Percentiles rank a stretch among this genome's conserved stretches.
Evolutionary conservation across 2,888 invertebrate genomes (phyloP).

Genomic region (Argyresthia goedartella): DNA sequence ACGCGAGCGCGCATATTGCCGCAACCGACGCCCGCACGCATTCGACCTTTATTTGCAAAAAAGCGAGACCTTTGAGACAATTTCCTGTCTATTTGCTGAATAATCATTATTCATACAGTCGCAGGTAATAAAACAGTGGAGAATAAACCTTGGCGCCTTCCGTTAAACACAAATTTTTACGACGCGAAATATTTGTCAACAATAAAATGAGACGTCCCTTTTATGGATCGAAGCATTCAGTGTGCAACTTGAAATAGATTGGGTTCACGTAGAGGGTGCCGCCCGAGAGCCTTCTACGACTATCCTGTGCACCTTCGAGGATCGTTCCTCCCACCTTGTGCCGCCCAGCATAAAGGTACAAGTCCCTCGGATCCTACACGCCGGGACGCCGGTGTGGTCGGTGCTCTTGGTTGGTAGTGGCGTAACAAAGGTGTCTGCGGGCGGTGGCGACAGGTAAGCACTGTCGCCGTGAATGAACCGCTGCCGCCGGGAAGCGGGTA

Average conservation of each 20-base stretch:
- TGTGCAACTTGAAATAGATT: constrained; percentile 29
- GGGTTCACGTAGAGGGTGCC: constrained; percentile 24
- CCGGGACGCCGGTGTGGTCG: background rate
- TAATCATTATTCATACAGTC: background rate
- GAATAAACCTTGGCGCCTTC: constrained; percentile 61
- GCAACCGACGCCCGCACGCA: constrained; percentile 1
- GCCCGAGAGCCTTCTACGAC: background rate
- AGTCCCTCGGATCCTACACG: background rate
- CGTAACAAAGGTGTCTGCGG: constrained; percentile 39
- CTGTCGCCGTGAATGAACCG: constrained; percentile 33
- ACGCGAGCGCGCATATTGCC: constrained; percentile 30
- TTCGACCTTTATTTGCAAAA: background rate
- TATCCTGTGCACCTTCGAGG: too few relatives aligned
- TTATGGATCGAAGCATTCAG: constrained; percentile 55
- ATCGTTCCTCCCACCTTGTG: too few relatives aligned
- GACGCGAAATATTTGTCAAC: constrained; percentile 67
- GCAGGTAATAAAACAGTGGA: constrained; percentile 34
- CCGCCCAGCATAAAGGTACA: background rate
- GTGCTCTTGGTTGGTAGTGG: constrained; percentile 9
- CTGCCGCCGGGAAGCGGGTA: background rate
- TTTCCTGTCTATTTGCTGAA: constrained; percentile 42
- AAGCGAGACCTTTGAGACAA: constrained; percentile 20
- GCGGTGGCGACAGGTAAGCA: constrained; percentile 31
- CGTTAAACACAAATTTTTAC: constrained; percentile 48
- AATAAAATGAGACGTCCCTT: constrained; percentile 67